A percentile compares a stretch with the other conserved stretches of the same genome.
phyloP scores from a whole-genome alignment of 2,888 invertebrate genomes.

The Pheosia gnoma region DNA sequence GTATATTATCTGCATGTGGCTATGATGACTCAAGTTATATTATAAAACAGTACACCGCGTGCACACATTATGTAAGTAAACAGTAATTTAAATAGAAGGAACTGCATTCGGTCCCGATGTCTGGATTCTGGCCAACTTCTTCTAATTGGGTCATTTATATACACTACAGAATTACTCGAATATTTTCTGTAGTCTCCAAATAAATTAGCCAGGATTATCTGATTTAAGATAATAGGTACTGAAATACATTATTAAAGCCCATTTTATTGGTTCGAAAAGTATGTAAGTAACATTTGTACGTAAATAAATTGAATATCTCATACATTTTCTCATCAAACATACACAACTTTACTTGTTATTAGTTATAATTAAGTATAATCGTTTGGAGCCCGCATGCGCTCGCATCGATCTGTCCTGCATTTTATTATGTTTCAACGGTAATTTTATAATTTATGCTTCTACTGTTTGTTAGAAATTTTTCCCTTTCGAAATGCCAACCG shows the following conservation, averaged over 20 bases:
- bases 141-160: slow-evolving; percentile 70
- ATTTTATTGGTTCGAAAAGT: slow-evolving; percentile 11
- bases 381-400: slow-evolving; percentile 60
- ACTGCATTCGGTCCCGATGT: slow-evolving; percentile 51
- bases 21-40: slow-evolving; percentile 20
- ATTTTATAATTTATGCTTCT: slow-evolving; percentile 37
- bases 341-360: slow-evolving; percentile 29
- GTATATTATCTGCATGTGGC: slow-evolving; percentile 16
- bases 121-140: slow-evolving; percentile 66
- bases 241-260: slow-evolving; percentile 19
- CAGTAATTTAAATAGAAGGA: slow-evolving; percentile 54
- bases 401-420: slow-evolving; percentile 66
- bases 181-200: slow-evolving; percentile 40
- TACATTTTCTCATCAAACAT: slow-evolving; percentile 12
- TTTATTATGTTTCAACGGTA: slow-evolving; percentile 55
- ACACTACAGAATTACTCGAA: slow-evolving; percentile 55
- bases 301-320: background rate
- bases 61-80: slow-evolving; percentile 39
- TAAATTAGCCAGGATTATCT: slow-evolving; percentile 40
- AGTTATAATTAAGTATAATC: slow-evolving; percentile 33
- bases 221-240: slow-evolving; percentile 26
- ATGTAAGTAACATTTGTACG: background rate
- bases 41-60: slow-evolving; percentile 13
- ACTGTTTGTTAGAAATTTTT: slow-evolving; percentile 35
- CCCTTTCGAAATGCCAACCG: slow-evolving; percentile 23